These are phyloP conservation scores for Drosophila sordidula DNA, from an alignment of 2,888 invertebrate species.

Conservation along the genomic window DNA sequence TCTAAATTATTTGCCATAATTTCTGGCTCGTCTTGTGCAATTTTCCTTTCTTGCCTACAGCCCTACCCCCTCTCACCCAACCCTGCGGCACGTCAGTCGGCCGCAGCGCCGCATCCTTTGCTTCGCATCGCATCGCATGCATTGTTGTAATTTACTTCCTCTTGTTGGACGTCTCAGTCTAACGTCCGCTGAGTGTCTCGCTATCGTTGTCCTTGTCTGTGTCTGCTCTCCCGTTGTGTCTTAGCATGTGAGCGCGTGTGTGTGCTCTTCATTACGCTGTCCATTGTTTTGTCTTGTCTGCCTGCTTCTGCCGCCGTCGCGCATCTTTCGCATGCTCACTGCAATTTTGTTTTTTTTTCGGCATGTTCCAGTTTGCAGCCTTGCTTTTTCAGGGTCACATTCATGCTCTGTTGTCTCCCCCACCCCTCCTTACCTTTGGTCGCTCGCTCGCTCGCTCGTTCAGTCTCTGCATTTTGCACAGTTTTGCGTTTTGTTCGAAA, in stretches of 20 bases:
- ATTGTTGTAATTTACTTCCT: conserved; percentile 75
- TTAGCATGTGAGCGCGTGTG: conserved; percentile 35
- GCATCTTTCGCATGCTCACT: conserved; percentile 50
- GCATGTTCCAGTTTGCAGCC: conserved; percentile 71
- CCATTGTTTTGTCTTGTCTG: conserved; percentile 64
- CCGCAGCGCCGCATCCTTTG: conserved; percentile 58
- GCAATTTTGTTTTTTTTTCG: conserved; percentile 51
- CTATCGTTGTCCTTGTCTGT: conserved; percentile 36
- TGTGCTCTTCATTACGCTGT: conserved; percentile 69
- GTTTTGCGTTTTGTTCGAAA: conserved; percentile 43
- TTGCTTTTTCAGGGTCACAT: conserved; percentile 71
- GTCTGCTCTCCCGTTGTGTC: conserved; percentile 45
- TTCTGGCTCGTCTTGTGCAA: conserved; percentile 65
- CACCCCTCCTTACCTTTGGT: neutral
- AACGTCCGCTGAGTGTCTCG: conserved; percentile 19
- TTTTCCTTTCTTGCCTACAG: conserved; percentile 18
- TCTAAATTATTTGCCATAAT: conserved; percentile 83
- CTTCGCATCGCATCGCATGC: conserved; percentile 43
- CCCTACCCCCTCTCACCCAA: conserved; percentile 26
- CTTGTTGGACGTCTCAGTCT: conserved; percentile 58
- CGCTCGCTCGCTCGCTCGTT: neutral
- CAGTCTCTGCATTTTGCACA: conserved; percentile 21
- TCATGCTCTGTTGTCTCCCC: conserved; percentile 16
- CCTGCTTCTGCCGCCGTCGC: conserved; percentile 29
- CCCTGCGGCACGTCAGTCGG: conserved; percentile 51